These are phyloP conservation scores for Rhabdornis inornatus DNA, from an alignment of 2,113 vertebrate species.

Conservation along the genomic window DNA sequence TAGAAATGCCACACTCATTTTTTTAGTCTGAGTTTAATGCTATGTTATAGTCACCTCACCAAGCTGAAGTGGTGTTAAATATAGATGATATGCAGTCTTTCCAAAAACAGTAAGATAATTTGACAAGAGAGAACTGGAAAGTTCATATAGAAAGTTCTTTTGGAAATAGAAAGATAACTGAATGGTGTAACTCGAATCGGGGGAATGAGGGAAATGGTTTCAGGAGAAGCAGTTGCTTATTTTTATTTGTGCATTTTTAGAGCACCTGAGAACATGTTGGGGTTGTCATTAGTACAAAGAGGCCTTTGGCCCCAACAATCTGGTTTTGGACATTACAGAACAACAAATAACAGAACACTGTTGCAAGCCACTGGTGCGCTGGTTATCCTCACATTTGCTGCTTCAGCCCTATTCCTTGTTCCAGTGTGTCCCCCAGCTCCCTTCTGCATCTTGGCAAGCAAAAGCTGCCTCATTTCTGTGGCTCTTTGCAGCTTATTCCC, in stretches of 20 bases:
- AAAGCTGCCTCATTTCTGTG: constrained; percentile 34
- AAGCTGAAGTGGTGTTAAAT: constrained; percentile 56
- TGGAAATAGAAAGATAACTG: neutral
- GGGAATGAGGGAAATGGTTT: neutral
- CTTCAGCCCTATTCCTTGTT: neutral
- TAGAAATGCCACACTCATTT: constrained; percentile 54
- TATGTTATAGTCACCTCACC: constrained; percentile 50
- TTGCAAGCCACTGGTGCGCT: neutral
- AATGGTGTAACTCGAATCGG: neutral
- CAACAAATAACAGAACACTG: neutral
- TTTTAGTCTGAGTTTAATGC: constrained; percentile 49
- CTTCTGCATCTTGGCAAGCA: constrained; percentile 9
- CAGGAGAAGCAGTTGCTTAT: neutral
- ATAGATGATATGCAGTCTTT: constrained; percentile 49
- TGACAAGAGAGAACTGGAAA: constrained; percentile 36
- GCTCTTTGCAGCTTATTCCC: constrained; percentile 56
- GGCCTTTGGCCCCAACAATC: neutral
- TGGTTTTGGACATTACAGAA: neutral
- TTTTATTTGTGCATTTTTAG: neutral
- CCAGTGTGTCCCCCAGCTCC: neutral
- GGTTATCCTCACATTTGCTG: neutral
- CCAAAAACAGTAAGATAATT: constrained; percentile 43
- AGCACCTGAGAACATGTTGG: neutral
- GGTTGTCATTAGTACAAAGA: neutral
- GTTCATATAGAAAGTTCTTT: constrained; percentile 30